Evolutionary conservation across 2,113 vertebrate species (phyloP).

Genomic region (Limanda limanda): DNA sequence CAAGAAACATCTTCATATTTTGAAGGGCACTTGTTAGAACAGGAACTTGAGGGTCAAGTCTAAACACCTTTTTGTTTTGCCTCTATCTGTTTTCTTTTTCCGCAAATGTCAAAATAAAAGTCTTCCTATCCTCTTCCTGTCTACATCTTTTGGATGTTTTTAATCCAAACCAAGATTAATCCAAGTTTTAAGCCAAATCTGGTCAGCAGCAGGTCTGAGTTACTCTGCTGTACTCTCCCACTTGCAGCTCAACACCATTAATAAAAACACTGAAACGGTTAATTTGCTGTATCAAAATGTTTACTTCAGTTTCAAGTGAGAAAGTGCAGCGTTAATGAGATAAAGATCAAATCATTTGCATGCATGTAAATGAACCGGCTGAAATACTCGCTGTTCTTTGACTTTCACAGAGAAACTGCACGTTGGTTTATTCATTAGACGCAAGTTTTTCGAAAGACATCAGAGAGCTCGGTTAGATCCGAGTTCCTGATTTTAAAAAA

Average conservation of each 20-base stretch:
- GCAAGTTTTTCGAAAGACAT: background rate
- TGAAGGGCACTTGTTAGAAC: background rate
- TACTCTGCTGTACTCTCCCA: too few species aligned
- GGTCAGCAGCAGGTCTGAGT: too few species aligned
- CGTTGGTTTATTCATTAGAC: conserved; percentile 2
- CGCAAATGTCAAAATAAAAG: background rate
- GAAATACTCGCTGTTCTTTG: background rate
- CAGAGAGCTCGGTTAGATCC: background rate
- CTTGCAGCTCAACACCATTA: too few species aligned
- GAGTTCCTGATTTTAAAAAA: background rate
- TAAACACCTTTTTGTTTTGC: background rate
- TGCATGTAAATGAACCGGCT: conserved; percentile 4
- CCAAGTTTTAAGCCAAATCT: too few species aligned
- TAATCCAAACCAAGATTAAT: too few species aligned
- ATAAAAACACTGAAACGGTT: too few species aligned
- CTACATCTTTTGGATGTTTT: too few species aligned
- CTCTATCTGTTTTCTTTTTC: too few species aligned
- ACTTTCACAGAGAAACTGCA: background rate
- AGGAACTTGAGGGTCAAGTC: background rate
- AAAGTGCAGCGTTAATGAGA: background rate
- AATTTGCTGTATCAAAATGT: too few species aligned
- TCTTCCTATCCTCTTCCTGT: background rate
- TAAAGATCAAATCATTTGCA: background rate
- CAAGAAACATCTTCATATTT: background rate
- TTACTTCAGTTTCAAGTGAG: too few species aligned